These are phyloP conservation scores for Hyles euphorbiae DNA, from an alignment of 1,140 invertebrate species.

Conservation along the genomic window DNA sequence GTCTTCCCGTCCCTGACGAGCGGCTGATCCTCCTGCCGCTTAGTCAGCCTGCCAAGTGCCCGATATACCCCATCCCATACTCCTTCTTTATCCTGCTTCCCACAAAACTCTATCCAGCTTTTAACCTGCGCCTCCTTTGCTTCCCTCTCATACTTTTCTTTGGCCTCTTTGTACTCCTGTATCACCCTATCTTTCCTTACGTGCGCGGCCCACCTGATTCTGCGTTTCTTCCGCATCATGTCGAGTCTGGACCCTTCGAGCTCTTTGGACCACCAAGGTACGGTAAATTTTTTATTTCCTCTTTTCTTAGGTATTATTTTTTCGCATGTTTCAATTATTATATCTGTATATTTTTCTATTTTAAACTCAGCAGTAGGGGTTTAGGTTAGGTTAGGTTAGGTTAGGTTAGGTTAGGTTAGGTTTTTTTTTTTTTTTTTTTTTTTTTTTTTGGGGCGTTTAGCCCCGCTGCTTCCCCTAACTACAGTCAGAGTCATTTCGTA, in stretches of 20 bases:
- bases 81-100: background rate
- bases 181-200: background rate
- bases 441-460: no score
- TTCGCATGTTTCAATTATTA: background rate
- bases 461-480: no score
- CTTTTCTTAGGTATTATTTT: background rate
- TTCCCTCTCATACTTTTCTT: constrained; percentile 1
- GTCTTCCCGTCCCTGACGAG: background rate
- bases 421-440: no score
- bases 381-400: no score
- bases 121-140: background rate
- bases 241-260: background rate
- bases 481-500: no score
- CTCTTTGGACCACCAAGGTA: constrained; percentile 4
- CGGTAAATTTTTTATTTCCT: background rate
- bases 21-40: background rate
- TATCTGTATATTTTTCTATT: background rate
- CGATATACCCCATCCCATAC: constrained; percentile 3
- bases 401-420: no score
- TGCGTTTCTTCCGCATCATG: background rate
- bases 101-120: constrained; percentile 5
- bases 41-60: background rate
- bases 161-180: background rate
- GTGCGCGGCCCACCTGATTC: background rate
- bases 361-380: no score